Evolutionary conservation across 2,113 vertebrate genomes (phyloP), one percentile per base, ranked within the genome.

Genomic region (Zapornia atra): DNA sequence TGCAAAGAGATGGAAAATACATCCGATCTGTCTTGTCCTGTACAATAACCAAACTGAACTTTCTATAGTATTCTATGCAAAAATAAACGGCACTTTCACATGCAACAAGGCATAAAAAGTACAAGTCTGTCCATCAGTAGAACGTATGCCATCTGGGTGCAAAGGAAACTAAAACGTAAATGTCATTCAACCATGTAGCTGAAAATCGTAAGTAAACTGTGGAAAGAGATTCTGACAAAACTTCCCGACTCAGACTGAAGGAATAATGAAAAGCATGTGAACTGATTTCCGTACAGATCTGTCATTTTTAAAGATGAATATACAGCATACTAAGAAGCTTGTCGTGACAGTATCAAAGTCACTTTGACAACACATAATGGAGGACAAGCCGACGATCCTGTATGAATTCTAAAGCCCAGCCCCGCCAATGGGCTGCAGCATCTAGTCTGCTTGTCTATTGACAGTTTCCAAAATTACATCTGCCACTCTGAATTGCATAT

Each of bases 21-120:
- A 76, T 97, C 84, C 84, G 75, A 93, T 98, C 95, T 98, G 90
- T 95, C 78, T 76, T 95, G 95, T 21, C 48, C 97, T 98, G 94
- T 98, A 98, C 90, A 98, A 86, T 98, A 97, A 92, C 96, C 91
- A 93, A 97, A 95, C 44, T 73, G 94, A 97, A 95, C 79, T 87
- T 92, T 94, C 94, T 97, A 54, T 94, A 96, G 68, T 29, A 66
- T 53, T 95, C 93, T 93, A 82, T 92, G 75, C 84, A 98, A 98
- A 98, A 98, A 98, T 96, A 98, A 96, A 97, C 4, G n/a, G 92
- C 86, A 96, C 94, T 98, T 95, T 96, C 94, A 94, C 97, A 98
- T 98, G 97, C 98, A 97, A 82, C 29, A 94, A 90, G 94, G 97
- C 95, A 97, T 82, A 94, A 91, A 94, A 91, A 90, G 79, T 72